A percentile compares a stretch with the other conserved stretches of the same genome.
Conservation (phyloP, 2,113 vertebrate species). For the Neogale vison region DNA sequence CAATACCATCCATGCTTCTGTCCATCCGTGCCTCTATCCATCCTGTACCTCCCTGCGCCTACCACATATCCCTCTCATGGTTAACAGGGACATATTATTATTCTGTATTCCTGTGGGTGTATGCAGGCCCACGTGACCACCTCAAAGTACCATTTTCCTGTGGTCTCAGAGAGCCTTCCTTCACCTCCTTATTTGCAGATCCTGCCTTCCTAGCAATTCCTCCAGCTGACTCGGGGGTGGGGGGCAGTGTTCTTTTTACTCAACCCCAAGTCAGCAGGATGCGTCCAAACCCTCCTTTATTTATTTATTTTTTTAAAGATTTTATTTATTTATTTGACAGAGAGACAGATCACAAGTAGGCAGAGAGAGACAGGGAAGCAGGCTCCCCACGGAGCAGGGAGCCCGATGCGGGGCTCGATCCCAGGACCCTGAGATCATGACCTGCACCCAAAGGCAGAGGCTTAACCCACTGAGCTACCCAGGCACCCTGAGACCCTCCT, state of each 20-base stretch:
- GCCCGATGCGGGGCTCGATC: no score
- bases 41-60: rapidly evolving
- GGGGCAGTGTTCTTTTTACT: not conserved
- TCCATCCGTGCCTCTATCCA: not conserved
- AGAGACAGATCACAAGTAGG: no score
- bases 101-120: not conserved
- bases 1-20: not conserved
- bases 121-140: not conserved
- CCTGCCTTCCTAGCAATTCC: not conserved
- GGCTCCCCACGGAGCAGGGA: no score
- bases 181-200: not conserved
- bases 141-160: not conserved
- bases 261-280: not conserved
- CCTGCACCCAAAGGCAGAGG: no score
- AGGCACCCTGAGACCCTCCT: not conserved
- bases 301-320: no score
- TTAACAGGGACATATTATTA: not conserved
- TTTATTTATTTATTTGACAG: no score
- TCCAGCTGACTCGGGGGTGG: not conserved
- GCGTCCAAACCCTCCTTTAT: not conserved
- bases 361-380: no score
- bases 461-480: no score
- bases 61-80: not conserved
- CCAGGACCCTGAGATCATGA: no score
- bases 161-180: not conserved